These are phyloP conservation scores for Eucidaris tribuloides DNA, from an alignment of 35 echinoderm and acorn worm species.

Conservation along the genomic window DNA sequence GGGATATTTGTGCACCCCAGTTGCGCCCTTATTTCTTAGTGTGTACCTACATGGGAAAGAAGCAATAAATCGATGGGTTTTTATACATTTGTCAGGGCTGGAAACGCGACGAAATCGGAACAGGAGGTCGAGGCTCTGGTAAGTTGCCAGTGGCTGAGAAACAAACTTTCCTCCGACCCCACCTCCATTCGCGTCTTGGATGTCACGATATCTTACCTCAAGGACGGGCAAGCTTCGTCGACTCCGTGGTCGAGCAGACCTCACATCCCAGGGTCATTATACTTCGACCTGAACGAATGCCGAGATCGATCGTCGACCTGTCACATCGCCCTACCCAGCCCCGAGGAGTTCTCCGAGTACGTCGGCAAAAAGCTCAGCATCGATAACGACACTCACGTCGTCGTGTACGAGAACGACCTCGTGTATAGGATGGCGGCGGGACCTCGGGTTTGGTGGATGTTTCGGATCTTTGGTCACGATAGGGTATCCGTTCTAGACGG, in stretches of 20 bases:
- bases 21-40: too few species aligned
- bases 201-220: too few species aligned
- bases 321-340: constrained; percentile 32
- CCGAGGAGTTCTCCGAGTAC: constrained; percentile 49
- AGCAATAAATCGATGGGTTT: too few species aligned
- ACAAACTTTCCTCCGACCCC: constrained; percentile 45
- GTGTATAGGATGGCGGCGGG: constrained; percentile 53
- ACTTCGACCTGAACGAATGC: constrained; percentile 55
- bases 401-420: constrained; percentile 68
- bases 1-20: too few species aligned
- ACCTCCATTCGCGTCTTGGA: too few species aligned
- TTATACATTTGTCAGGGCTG: too few species aligned
- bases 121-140: constrained; percentile 54
- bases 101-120: too few species aligned
- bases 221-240: too few species aligned
- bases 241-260: too few species aligned
- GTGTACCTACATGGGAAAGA: too few species aligned
- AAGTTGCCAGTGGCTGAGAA: constrained; percentile 54
- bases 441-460: constrained; percentile 80
- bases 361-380: constrained; percentile 63
- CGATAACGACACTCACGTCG: constrained; percentile 61
- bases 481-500: constrained; percentile 72
- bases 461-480: constrained; percentile 68
- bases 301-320: neutral
- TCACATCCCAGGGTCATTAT: constrained; percentile 74